Conservation (phyloP, 2,888 invertebrate species). For the Vannuccia rotundouncinata region DNA sequence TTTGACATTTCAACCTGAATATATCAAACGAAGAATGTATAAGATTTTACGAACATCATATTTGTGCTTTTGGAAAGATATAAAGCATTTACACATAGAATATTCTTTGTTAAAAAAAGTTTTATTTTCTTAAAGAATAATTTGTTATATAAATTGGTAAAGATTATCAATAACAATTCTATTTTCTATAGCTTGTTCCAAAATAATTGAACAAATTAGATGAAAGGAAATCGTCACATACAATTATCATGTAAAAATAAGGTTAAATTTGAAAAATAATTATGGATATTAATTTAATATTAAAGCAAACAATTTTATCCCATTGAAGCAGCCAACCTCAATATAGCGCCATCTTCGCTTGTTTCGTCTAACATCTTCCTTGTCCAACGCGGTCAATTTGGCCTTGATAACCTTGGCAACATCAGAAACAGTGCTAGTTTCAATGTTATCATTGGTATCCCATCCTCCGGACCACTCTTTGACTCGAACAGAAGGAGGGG, state of each 20-base stretch:
- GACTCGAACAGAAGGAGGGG: not conserved
- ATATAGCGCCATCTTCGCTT: not conserved
- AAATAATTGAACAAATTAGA: too few relatives aligned
- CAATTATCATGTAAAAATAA: not conserved
- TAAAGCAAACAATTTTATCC: too few relatives aligned
- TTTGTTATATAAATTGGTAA: too few relatives aligned
- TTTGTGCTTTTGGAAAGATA: too few relatives aligned
- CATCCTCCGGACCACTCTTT: not conserved
- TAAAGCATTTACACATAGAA: too few relatives aligned
- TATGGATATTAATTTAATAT: not conserved
- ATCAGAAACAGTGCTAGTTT: not conserved
- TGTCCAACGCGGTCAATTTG: not conserved
- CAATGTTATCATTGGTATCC: not conserved
- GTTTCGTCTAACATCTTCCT: not conserved
- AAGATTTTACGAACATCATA: too few relatives aligned
- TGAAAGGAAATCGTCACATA: too few relatives aligned
- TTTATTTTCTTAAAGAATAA: too few relatives aligned
- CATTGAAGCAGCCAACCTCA: not conserved
- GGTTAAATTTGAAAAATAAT: not conserved
- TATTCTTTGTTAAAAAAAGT: too few relatives aligned
- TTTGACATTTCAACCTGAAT: not conserved
- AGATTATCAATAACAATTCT: too few relatives aligned
- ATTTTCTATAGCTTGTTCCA: too few relatives aligned
- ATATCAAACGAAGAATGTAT: not conserved
- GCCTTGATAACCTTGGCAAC: not conserved